These are phyloP conservation scores for Callionymus lyra DNA, from an alignment of 2,113 vertebrate genomes.

Conservation along the genomic window DNA sequence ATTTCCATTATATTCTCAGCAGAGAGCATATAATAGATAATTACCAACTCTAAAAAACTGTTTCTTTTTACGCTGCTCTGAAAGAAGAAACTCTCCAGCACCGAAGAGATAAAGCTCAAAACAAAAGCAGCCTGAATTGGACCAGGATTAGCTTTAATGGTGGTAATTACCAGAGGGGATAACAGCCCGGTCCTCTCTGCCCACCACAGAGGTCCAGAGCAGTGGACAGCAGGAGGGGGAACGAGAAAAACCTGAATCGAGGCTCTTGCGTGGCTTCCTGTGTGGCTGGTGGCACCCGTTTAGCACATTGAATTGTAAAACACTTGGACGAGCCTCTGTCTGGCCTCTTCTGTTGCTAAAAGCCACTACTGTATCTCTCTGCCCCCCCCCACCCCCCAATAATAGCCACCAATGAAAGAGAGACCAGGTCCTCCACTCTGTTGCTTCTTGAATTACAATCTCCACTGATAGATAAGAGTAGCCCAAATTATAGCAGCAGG, in stretches of 20 bases:
- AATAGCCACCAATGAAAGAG: slow-evolving; percentile 63
- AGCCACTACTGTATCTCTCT: slow-evolving; percentile 64
- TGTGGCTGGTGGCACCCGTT: slow-evolving; percentile 56
- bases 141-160: slow-evolving; percentile 68
- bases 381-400: slow-evolving; percentile 64
- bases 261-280: slow-evolving; percentile 52
- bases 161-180: slow-evolving; percentile 65
- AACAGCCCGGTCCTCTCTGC: slow-evolving; percentile 63
- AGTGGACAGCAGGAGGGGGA: slow-evolving; percentile 54
- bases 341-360: slow-evolving; percentile 68
- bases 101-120: slow-evolving; percentile 73
- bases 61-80: slow-evolving; percentile 65
- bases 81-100: slow-evolving; percentile 69
- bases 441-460: slow-evolving; percentile 75
- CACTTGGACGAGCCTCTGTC: slow-evolving; percentile 66
- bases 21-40: slow-evolving; percentile 69
- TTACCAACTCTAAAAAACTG: slow-evolving; percentile 58
- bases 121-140: slow-evolving; percentile 70
- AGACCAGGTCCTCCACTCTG: slow-evolving; percentile 54
- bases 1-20: slow-evolving; percentile 49
- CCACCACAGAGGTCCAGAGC: slow-evolving; percentile 58
- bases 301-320: slow-evolving; percentile 77
- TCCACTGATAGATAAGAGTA: slow-evolving; percentile 65
- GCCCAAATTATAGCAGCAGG: slow-evolving; percentile 64
- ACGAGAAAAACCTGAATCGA: slow-evolving; percentile 60